A percentile compares a stretch with the other conserved stretches of the same genome.
phyloP scores from a whole-genome alignment of 2,888 invertebrate genomes.

The Mechanitis messenoides region DNA sequence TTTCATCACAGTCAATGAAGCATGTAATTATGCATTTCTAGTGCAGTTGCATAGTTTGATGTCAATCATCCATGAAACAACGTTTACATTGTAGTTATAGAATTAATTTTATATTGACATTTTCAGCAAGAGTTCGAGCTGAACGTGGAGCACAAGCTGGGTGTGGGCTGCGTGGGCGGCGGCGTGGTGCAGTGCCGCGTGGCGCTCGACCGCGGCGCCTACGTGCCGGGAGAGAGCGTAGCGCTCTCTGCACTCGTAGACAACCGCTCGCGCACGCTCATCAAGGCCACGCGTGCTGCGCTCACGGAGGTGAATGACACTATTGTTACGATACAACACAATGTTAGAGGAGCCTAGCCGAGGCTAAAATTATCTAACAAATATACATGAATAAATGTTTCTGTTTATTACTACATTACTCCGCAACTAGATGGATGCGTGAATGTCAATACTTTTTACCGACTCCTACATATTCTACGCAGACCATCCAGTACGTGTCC shows the following conservation, averaged over 20 bases:
- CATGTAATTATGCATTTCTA: too few species aligned
- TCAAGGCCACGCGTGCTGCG: conserved; percentile 90
- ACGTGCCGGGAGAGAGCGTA: conserved; percentile 96
- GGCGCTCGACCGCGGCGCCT: conserved; percentile 92
- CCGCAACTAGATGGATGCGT: too few species aligned
- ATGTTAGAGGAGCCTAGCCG: not conserved
- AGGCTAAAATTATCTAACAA: too few species aligned
- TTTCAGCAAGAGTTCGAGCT: conserved; percentile 85
- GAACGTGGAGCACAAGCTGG: conserved; percentile 93
- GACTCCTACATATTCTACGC: conserved; percentile 12
- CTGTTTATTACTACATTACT: too few species aligned
- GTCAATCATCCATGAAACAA: too few species aligned
- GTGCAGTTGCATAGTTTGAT: too few species aligned
- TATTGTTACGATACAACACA: not conserved
- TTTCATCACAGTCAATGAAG: too few species aligned
- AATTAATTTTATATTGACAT: too few species aligned
- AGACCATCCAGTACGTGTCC: conserved; percentile 93
- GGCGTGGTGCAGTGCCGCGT: conserved; percentile 92
- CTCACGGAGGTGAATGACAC: conserved; percentile 70
- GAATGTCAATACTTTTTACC: too few species aligned
- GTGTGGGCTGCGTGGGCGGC: conserved; percentile 91
- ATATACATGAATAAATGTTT: too few species aligned
- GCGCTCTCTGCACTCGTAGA: conserved; percentile 88
- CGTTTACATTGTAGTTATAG: too few species aligned
- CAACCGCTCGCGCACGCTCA: conserved; percentile 90